Evolutionary conservation across 1,140 invertebrate genomes (phyloP).

Genomic region (Zaprionus capensis): DNA sequence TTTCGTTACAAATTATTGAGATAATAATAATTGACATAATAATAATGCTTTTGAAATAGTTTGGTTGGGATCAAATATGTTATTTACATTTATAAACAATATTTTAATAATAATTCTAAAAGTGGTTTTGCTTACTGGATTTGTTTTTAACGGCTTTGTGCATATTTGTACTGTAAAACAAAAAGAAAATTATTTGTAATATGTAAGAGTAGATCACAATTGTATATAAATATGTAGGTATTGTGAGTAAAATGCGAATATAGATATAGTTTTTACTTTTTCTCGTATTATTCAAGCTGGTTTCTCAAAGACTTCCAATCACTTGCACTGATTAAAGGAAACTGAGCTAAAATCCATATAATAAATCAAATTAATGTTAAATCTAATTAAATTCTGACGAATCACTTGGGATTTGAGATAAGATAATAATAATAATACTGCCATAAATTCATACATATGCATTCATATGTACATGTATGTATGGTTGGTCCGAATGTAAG

Average conservation of each 20-base stretch:
- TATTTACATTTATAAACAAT: neutral
- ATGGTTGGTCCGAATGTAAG: neutral
- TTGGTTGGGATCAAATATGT: neutral
- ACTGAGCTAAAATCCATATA: constrained; percentile 46
- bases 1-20: neutral
- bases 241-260: neutral
- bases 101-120: neutral
- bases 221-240: constrained; percentile 9
- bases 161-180: constrained; percentile 51
- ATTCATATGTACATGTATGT: neutral
- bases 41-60: neutral
- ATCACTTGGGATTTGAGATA: constrained; percentile 31
- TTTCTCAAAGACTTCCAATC: constrained; percentile 35
- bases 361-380: constrained; percentile 46
- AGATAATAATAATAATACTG: constrained; percentile 20
- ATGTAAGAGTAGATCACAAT: neutral
- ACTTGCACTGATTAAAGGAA: constrained; percentile 49
- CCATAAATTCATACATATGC: neutral
- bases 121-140: constrained; percentile 61
- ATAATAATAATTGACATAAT: constrained; percentile 9
- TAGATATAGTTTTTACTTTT: neutral
- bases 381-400: constrained; percentile 48
- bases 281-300: constrained; percentile 3
- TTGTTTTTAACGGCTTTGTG: constrained; percentile 78
- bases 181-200: neutral